Conservation (phyloP, 2,888 invertebrate genomes). For the Pammene aurita region DNA sequence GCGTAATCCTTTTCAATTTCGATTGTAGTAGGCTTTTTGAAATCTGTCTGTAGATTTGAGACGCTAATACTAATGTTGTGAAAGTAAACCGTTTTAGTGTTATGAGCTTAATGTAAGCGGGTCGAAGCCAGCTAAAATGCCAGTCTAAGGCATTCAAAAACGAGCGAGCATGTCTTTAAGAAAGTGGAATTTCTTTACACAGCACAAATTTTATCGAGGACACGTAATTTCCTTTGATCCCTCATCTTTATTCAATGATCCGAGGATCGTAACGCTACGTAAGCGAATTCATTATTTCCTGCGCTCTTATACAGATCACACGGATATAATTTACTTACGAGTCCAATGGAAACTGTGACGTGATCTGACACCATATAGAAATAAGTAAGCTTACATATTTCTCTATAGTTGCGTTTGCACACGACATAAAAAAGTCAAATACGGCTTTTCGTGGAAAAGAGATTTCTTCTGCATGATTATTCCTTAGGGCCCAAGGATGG, state of each 20-base stretch:
- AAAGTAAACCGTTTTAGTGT: not conserved
- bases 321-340: conserved; percentile 50
- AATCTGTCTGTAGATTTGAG: conserved; percentile 16
- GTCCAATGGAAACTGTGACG: conserved; percentile 46
- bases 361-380: conserved; percentile 4
- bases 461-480: too few relatives aligned
- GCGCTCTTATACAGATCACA: conserved; percentile 62
- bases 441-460: too few relatives aligned
- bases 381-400: too few relatives aligned
- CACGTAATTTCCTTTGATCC: conserved; percentile 80
- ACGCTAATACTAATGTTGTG: conserved; percentile 29
- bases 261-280: conserved; percentile 74
- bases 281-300: conserved; percentile 78
- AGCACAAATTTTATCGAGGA: conserved; percentile 75
- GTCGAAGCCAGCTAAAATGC: conserved; percentile 45
- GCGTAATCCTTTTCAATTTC: conserved; percentile 56
- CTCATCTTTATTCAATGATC: conserved; percentile 82
- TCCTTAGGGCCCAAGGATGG: too few relatives aligned
- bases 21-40: conserved; percentile 46
- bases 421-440: too few relatives aligned
- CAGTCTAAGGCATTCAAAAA: conserved; percentile 63
- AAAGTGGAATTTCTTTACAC: conserved; percentile 69
- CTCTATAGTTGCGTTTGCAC: too few relatives aligned
- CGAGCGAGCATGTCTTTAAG: conserved; percentile 55
- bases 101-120: conserved; percentile 35